Conservation (phyloP, 2,888 invertebrate genomes). For the Nemotelus nigrinus region DNA sequence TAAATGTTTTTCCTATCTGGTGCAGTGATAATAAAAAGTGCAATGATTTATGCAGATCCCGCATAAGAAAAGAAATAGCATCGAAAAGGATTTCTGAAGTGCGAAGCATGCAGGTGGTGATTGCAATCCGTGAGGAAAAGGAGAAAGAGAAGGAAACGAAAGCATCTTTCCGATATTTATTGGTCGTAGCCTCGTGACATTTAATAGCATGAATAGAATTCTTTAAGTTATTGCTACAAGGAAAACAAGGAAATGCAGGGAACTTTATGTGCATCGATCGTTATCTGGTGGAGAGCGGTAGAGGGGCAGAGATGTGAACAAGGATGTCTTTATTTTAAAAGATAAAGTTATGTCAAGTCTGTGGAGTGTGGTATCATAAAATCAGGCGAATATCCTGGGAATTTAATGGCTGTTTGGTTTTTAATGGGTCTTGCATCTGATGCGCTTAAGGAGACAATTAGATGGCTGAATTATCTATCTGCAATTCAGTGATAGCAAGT, state of each 20-base stretch:
- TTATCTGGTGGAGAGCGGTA: too few relatives aligned
- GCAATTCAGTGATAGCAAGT: too few relatives aligned
- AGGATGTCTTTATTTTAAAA: too few relatives aligned
- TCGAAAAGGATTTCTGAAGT: slow-evolving; percentile 17
- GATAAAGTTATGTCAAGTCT: too few relatives aligned
- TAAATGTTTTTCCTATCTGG: slow-evolving; percentile 22
- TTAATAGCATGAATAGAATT: slow-evolving; percentile 16
- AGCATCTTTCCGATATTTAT: slow-evolving; percentile 23
- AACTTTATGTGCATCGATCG: neutral
- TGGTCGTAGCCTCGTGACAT: slow-evolving; percentile 21
- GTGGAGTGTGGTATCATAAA: too few relatives aligned
- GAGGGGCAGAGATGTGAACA: too few relatives aligned
- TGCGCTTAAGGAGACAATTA: too few relatives aligned
- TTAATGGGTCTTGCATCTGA: too few relatives aligned
- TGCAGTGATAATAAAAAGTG: slow-evolving; percentile 1
- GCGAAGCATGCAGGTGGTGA: slow-evolving; percentile 7
- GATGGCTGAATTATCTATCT: too few relatives aligned
- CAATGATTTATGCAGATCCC: slow-evolving; percentile 41
- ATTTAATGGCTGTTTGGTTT: too few relatives aligned
- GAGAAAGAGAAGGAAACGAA: neutral
- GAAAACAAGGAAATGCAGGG: neutral
- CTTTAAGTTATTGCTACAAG: neutral
- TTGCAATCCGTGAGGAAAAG: neutral
- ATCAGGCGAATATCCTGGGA: too few relatives aligned
- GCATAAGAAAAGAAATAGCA: slow-evolving; percentile 12